A percentile compares a stretch with the other conserved stretches of the same genome.
Evolutionary conservation across 2,888 invertebrate genomes (phyloP).

Genomic region (Euphydryas editha): DNA sequence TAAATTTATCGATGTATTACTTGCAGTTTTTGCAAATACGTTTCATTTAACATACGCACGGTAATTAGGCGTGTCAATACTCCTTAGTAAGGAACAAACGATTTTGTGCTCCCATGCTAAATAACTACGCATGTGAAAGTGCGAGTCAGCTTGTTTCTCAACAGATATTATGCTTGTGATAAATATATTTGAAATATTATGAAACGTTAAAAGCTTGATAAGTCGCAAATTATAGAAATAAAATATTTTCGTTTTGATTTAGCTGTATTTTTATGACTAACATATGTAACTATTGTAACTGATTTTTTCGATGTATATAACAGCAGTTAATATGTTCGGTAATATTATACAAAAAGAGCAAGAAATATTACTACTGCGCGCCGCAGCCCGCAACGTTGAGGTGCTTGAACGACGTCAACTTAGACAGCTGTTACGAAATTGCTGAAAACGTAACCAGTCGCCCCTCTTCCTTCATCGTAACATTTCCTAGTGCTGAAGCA

Average conservation of each 20-base stretch:
- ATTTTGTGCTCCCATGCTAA: conserved; percentile 30
- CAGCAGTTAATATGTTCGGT: conserved; percentile 12
- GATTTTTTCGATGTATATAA: neutral
- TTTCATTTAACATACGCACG: conserved; percentile 55
- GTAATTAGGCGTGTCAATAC: conserved; percentile 59
- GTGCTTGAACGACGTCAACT: conserved; percentile 50
- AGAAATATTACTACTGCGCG: conserved; percentile 33
- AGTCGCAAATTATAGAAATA: too few relatives aligned
- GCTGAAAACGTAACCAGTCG: conserved; percentile 70
- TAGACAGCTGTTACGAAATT: conserved; percentile 66
- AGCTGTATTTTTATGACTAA: too few relatives aligned
- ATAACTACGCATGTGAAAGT: conserved; percentile 19
- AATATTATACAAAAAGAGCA: conserved; percentile 24
- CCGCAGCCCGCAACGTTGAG: conserved; percentile 17
- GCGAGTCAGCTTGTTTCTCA: conserved; percentile 1
- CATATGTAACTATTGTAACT: neutral
- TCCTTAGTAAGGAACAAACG: conserved; percentile 27
- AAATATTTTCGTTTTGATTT: neutral
- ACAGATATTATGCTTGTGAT: neutral
- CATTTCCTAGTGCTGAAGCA: conserved; percentile 62
- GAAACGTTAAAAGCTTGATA: too few relatives aligned
- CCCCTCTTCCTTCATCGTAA: conserved; percentile 63
- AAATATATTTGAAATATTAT: too few relatives aligned
- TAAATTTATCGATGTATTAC: conserved; percentile 34
- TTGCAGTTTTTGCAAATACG: conserved; percentile 44